Conservation (phyloP, 2,888 invertebrate genomes). For the Sminthurinus aureus region DNA sequence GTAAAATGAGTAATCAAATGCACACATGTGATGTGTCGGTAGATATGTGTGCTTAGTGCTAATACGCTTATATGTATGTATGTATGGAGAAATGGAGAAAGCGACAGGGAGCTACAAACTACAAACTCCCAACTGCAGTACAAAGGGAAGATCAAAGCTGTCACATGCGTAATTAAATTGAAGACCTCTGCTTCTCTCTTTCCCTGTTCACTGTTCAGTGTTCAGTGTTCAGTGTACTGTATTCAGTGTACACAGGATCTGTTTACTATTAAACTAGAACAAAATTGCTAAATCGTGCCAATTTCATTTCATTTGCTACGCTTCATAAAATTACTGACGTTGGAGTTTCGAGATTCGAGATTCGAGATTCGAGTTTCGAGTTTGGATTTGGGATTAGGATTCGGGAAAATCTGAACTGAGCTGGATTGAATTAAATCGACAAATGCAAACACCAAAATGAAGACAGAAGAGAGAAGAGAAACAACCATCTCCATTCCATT, state of each 20-base stretch:
- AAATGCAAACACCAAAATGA: too few species aligned
- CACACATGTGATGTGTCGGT: too few species aligned
- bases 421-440: too few species aligned
- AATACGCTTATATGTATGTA: neutral
- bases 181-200: neutral
- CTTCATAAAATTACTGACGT: constrained; percentile 38
- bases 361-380: neutral
- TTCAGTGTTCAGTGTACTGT: too few species aligned
- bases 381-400: too few species aligned
- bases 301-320: constrained; percentile 38
- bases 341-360: neutral
- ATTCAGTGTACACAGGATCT: neutral
- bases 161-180: constrained; percentile 38
- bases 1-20: constrained; percentile 30
- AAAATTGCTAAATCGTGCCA: constrained; percentile 35
- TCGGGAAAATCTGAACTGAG: too few species aligned
- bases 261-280: constrained; percentile 16
- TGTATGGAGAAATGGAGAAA: constrained; percentile 6
- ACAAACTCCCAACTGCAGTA: too few species aligned
- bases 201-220: too few species aligned
- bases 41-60: too few species aligned
- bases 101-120: neutral
- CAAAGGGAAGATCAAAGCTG: constrained; percentile 37
- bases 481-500: too few species aligned
- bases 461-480: too few species aligned